A percentile compares a stretch with the other conserved stretches of the same genome.
Evolutionary conservation across 2,888 invertebrate genomes (phyloP).

Genomic region (Lasioglossum calceatum): DNA sequence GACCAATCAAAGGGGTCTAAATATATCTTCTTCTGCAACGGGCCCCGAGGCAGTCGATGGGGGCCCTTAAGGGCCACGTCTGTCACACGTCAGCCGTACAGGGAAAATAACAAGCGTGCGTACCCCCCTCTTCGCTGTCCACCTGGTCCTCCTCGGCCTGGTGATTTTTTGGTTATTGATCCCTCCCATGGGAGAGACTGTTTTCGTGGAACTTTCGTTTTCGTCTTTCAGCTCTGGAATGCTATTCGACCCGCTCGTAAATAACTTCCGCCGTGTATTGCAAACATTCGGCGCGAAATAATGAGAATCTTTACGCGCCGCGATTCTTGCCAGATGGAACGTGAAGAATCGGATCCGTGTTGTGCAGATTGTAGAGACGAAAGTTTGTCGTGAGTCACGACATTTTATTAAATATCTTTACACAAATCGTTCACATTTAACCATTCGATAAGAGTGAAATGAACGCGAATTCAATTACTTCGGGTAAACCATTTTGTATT

Average conservation of each 20-base stretch:
- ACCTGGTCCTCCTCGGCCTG: neutral
- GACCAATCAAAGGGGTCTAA: slow-evolving; percentile 56
- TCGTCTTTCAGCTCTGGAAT: slow-evolving; percentile 1
- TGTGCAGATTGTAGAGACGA: neutral
- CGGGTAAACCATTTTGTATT: too few relatives aligned
- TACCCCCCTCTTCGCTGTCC: neutral
- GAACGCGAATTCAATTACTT: too few relatives aligned
- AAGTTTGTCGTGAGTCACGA: neutral
- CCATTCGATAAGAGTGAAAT: too few relatives aligned
- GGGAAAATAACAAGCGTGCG: slow-evolving; percentile 71
- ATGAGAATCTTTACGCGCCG: neutral
- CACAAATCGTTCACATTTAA: too few relatives aligned
- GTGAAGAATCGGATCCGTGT: neutral
- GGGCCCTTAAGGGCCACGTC: slow-evolving; percentile 69
- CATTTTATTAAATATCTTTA: neutral
- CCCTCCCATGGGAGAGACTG: neutral
- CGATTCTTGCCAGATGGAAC: neutral
- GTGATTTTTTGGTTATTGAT: slow-evolving; percentile 17
- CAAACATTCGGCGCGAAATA: neutral
- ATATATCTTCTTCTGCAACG: slow-evolving; percentile 66
- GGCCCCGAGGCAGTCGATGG: slow-evolving; percentile 50
- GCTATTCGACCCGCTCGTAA: slow-evolving; percentile 7
- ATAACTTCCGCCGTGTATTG: neutral
- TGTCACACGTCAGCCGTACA: slow-evolving; percentile 71
- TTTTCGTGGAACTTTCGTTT: slow-evolving; percentile 19